Percentiles rank a stretch among this genome's conserved stretches.
Conservation (phyloP, 92 coral and sea anemone genomes). For the Meandrina meandrites region DNA sequence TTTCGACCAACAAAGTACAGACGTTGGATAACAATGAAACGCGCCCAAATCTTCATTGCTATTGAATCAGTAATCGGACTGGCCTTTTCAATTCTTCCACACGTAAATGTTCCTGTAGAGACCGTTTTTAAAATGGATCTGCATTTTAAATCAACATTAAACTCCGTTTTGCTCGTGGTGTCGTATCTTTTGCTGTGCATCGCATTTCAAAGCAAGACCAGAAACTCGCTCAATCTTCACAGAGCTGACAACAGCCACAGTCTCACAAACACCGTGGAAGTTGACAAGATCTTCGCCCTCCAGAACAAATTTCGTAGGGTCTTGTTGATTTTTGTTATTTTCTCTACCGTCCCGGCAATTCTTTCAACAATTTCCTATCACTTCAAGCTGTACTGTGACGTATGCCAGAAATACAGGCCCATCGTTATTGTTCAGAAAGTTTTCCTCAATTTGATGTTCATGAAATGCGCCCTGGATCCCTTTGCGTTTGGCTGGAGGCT, state of each 20-base stretch:
- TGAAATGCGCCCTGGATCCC: slow-evolving; percentile 38
- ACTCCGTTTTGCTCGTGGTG: slow-evolving; percentile 14
- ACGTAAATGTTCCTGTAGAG: not conserved
- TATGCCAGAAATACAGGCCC: slow-evolving; percentile 12
- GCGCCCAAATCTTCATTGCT: slow-evolving; percentile 8
- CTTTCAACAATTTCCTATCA: slow-evolving; percentile 26
- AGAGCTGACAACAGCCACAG: not conserved
- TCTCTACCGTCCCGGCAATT: slow-evolving; percentile 42
- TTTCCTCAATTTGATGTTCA: slow-evolving; percentile 24
- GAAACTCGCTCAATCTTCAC: slow-evolving; percentile 7
- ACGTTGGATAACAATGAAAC: slow-evolving; percentile 10
- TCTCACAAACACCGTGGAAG: not conserved
- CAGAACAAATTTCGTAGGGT: slow-evolving; percentile 30
- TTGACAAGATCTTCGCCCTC: slow-evolving; percentile 16
- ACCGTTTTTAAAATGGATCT: slow-evolving; percentile 28
- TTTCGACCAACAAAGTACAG: slow-evolving; percentile 34
- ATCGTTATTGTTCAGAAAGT: slow-evolving; percentile 6
- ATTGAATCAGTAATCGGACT: not conserved
- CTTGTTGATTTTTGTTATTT: slow-evolving; percentile 28
- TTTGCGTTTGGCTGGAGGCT: slow-evolving; percentile 45
- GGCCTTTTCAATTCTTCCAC: slow-evolving; percentile 9
- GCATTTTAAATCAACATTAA: slow-evolving; percentile 27
- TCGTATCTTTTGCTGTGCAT: slow-evolving; percentile 21
- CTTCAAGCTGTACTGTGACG: slow-evolving; percentile 9
- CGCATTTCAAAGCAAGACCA: slow-evolving; percentile 28